Base-by-base conservation (phyloP, 2,113 vertebrate species). In the Odontesthes bonariensis region DNA sequence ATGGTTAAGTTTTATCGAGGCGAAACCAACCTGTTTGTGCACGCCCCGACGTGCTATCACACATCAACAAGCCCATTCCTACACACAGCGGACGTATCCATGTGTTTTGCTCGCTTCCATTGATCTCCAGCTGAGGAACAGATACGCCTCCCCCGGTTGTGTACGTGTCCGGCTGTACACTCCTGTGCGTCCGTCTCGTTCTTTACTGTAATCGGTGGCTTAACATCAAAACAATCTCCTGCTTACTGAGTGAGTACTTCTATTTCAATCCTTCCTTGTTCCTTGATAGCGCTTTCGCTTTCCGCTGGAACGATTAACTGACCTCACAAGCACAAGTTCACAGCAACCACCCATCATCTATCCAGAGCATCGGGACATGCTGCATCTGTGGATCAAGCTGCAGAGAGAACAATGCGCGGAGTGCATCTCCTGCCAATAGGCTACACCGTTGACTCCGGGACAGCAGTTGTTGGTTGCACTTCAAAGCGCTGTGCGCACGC, bases 381-480 rank as follows among this genome's bases (percentile, higher is more conserved):
- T 59, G 78, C 13, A 52, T 22, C 69, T 52, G 75, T n/a, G 69
- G 75, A 64, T 75, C 83, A 27, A 11, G 61, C 69, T 67, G 75
- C 4, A 8, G 31, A n/a, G 78, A 81, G 86, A 90, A 92, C 85
- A 88, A 90, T 81, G 67, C 82, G 12, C 74, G 44, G 73, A 69
- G 19, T 2, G 59, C 54, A 81, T 52, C 81, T 70, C 38, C 75
- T 9, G 35, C 35, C 35, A 51, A 55, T 5, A 68, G 70, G 76
- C 72, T 66, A 4, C 79, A 52, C 62, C 78, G 20, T 62, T 73
- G 88, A 86, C 80, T 85, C 73, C 74, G 60, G 83, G 81, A 82
- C 78, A 87, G 82, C 86, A 75, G 77, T 85, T 85, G 79, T 81
- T 89, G 80, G 82, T 86, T 84, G 42, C 73, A 88, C 83, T 88